A percentile compares a stretch with the other conserved stretches of the same genome.
Conservation (phyloP, 2,888 invertebrate species). For the Drosophila helvetica region DNA sequence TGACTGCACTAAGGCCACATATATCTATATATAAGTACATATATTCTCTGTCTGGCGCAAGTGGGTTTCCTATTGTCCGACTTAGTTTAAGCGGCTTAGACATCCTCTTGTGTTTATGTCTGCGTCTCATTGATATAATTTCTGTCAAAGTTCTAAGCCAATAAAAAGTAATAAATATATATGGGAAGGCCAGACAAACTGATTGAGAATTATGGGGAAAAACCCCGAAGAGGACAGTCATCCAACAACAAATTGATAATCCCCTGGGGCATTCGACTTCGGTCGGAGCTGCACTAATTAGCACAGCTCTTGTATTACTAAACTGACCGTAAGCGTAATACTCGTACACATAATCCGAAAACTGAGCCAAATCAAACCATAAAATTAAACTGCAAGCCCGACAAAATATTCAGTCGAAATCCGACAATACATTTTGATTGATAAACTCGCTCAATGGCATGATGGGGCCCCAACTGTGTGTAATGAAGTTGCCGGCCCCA, state of each 20-base stretch:
- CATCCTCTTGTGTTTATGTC: constrained; percentile 4
- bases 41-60: constrained; percentile 4
- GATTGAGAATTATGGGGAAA: neutral
- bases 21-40: constrained; percentile 1
- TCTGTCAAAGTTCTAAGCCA: constrained; percentile 26
- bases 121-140: constrained; percentile 17
- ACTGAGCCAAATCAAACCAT: constrained; percentile 43
- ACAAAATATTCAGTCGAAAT: constrained; percentile 49
- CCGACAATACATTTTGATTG: constrained; percentile 61
- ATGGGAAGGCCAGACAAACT: neutral
- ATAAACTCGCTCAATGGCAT: constrained; percentile 46
- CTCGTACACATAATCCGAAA: constrained; percentile 3
- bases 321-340: constrained; percentile 14
- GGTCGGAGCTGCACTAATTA: constrained; percentile 5
- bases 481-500: constrained; percentile 60
- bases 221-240: constrained; percentile 1
- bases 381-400: constrained; percentile 49
- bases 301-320: constrained; percentile 13
- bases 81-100: constrained; percentile 31
- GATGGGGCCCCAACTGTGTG: constrained; percentile 32
- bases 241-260: neutral
- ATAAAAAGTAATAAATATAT: constrained; percentile 38
- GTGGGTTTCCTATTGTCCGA: constrained; percentile 11
- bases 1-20: constrained; percentile 3
- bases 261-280: neutral